phyloP scores from a whole-genome alignment of 2,797 vertebrate species.

The Macropodus opercularis region DNA sequence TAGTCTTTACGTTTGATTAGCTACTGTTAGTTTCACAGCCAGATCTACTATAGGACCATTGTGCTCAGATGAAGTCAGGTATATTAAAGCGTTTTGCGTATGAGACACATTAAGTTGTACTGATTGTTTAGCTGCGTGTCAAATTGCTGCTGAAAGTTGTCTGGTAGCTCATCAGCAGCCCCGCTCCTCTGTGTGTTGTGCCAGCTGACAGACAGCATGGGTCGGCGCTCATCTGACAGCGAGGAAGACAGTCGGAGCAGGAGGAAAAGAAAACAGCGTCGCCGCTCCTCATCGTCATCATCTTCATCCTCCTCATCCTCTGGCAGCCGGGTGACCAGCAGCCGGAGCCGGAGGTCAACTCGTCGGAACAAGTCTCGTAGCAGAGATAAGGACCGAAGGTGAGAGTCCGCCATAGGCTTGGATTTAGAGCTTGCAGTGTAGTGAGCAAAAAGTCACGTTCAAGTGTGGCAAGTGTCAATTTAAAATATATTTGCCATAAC shows the following conservation, averaged over 20 bases:
- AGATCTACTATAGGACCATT: background rate
- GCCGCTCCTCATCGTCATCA: conserved; percentile 83
- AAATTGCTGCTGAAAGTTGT: background rate
- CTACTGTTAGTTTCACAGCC: background rate
- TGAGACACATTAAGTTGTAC: background rate
- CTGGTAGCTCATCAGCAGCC: background rate
- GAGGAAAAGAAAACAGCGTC: conserved; percentile 89
- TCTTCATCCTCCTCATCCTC: conserved; percentile 91
- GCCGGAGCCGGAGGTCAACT: conserved; percentile 83
- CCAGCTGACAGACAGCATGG: conserved; percentile 80
- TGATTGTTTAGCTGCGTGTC: background rate
- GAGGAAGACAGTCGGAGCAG: conserved; percentile 88
- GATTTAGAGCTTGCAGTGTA: background rate
- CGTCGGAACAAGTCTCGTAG: conserved; percentile 88
- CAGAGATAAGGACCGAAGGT: conserved; percentile 75
- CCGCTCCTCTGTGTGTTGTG: conserved; percentile 19
- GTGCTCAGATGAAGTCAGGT: background rate
- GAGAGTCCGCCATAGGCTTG: background rate
- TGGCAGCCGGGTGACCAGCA: conserved; percentile 84
- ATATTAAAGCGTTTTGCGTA: background rate
- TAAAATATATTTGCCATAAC: too few species aligned
- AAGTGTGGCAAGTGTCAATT: too few species aligned
- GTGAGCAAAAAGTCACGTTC: too few species aligned
- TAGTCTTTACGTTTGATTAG: background rate
- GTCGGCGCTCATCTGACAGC: conserved; percentile 91